Conservation (phyloP, 2,888 invertebrate species). For the Pyralis farinalis region DNA sequence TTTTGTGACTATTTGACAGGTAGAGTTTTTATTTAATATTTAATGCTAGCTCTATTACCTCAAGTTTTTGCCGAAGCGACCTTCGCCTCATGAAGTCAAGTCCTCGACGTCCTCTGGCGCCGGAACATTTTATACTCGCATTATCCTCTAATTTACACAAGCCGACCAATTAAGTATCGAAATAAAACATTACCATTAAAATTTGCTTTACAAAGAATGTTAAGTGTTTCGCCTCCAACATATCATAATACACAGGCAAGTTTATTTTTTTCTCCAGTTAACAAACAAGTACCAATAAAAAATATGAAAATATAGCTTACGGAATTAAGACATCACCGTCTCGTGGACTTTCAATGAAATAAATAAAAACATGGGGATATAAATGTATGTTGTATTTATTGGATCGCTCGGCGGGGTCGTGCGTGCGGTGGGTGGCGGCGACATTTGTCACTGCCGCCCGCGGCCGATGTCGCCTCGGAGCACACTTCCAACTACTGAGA, state of each 20-base stretch:
- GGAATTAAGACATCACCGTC: conserved; percentile 27
- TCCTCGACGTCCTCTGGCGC: conserved; percentile 44
- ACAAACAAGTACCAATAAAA: conserved; percentile 1
- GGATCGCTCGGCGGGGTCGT: conserved; percentile 48
- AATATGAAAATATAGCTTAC: not conserved
- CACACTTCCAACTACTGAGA: conserved; percentile 14
- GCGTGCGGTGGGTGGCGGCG: conserved; percentile 71
- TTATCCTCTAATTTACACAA: conserved; percentile 63
- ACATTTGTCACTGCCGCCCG: conserved; percentile 62
- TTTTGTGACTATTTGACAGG: too few relatives aligned
- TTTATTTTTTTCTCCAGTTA: not conserved
- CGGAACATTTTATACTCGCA: conserved; percentile 40
- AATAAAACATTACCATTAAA: conserved; percentile 48
- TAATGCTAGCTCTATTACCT: conserved; percentile 29
- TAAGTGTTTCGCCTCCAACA: conserved; percentile 17
- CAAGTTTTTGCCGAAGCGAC: conserved; percentile 42
- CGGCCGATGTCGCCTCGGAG: conserved; percentile 23
- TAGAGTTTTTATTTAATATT: too few relatives aligned
- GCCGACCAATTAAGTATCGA: conserved; percentile 62
- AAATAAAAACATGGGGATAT: conserved; percentile 45
- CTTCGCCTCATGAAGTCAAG: conserved; percentile 44
- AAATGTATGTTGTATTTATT: conserved; percentile 58
- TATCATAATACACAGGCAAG: too few relatives aligned
- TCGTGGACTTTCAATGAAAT: conserved; percentile 36
- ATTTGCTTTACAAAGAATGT: conserved; percentile 41